Base-by-base conservation (phyloP, 2,888 invertebrate species). In the Rhyacophila evoluta region DNA sequence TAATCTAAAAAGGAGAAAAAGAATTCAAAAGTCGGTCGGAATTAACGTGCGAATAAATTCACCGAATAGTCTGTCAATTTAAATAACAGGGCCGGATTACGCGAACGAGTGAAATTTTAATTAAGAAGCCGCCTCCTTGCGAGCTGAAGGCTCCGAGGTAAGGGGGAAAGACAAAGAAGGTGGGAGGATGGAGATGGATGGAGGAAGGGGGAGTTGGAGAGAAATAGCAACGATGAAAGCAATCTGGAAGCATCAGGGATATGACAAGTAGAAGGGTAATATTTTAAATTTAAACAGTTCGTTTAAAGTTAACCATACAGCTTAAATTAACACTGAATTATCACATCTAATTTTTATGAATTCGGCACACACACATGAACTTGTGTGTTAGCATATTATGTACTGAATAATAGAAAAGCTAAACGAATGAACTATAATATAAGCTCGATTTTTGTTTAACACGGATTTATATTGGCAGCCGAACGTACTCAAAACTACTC, bases 61-160 rank as follows among this genome's bases (percentile, higher is more conserved):
- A 19, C 55, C 55, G 55, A 55, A 55, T 19, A 19, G 55, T 55
- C 55, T 55, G 55, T 55, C 55, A 55, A 55, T 55, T 55, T 55
- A 55, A 55, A 55, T 55, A 55, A 55, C 55, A 55, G 55, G 55
- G 55, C 25, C 5, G 55, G 55, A 55, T 55, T 55, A 55, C 55
- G 55, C 55, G 55, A 55, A 55, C 55, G 55, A 55, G 55, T 55
- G 55, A 55, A 55, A 55, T 55, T 55, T 55, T 55, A 55, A 55
- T 55, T 55, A 55, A 55, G 55, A 55, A 55, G 55, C 55, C 55
- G 55, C 55, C 55, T 55, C 19, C 55, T 19, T 33, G 29, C 29
- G 25, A 55, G 10, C 19, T 55, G 55, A 55, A 55, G 55, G 55
- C 55, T 12, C 41, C 6, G 27, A 28, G 73, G 73, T 27, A 25